Conservation (phyloP, 2,797 vertebrate genomes). For the Epinephelus malabaricus region DNA sequence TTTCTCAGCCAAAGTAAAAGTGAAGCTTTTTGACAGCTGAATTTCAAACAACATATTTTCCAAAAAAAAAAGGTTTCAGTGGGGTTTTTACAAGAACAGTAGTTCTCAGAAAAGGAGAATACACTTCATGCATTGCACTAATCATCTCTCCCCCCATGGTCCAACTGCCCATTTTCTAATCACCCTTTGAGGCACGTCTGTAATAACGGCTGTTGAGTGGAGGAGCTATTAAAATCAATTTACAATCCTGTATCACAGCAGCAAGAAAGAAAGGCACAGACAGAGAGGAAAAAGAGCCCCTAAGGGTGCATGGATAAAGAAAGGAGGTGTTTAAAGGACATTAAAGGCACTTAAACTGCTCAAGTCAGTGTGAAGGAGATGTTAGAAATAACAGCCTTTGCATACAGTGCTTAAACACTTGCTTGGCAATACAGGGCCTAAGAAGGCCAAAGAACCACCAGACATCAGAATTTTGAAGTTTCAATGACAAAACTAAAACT, state of each 20-base stretch:
- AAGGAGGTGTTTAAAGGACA: conserved; percentile 42
- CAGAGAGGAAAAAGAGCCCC: conserved; percentile 35
- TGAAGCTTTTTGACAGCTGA: conserved; percentile 27
- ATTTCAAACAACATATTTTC: conserved; percentile 19
- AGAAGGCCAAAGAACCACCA: not conserved
- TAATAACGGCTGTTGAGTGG: conserved; percentile 71
- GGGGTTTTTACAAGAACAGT: conserved; percentile 35
- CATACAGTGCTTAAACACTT: conserved; percentile 12
- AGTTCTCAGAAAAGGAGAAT: conserved; percentile 61
- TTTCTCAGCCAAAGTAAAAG: conserved; percentile 28
- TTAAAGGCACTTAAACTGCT: conserved; percentile 22
- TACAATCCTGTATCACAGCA: conserved; percentile 40
- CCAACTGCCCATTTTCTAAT: conserved; percentile 64
- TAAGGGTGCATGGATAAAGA: conserved; percentile 26
- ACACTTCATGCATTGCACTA: conserved; percentile 43
- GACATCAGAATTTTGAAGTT: not conserved
- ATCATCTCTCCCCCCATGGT: conserved; percentile 58
- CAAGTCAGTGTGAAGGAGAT: conserved; percentile 8
- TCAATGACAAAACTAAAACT: too few relatives aligned
- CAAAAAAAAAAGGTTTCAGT: conserved; percentile 31
- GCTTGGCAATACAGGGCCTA: conserved; percentile 1
- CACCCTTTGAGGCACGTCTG: conserved; percentile 61
- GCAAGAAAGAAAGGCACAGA: conserved; percentile 17
- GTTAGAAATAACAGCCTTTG: conserved; percentile 32
- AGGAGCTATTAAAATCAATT: conserved; percentile 76